Evolutionary conservation across 2,797 vertebrate species (phyloP).

Genomic region (Mycteria americana): DNA sequence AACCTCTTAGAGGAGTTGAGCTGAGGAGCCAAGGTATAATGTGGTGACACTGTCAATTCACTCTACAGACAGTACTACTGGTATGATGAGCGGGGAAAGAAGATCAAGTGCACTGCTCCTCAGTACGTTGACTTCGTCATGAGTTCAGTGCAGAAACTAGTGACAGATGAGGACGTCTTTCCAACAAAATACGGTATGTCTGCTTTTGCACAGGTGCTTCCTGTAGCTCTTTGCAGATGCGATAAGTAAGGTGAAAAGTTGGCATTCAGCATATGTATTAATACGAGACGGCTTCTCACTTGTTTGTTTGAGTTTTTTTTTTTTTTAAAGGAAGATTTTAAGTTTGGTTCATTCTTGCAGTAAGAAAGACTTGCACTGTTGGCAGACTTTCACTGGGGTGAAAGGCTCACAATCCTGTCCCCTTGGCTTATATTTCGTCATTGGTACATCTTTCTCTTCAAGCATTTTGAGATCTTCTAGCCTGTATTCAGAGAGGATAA

Average conservation of each 20-base stretch:
- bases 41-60: neutral
- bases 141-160: slow-evolving; percentile 97
- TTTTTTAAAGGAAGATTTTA: neutral
- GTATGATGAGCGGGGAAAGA: slow-evolving; percentile 98
- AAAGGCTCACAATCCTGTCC: neutral
- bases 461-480: neutral
- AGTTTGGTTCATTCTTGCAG: neutral
- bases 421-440: neutral
- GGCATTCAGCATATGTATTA: neutral
- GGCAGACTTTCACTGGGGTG: neutral
- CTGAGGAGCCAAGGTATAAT: neutral
- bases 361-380: neutral
- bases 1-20: neutral
- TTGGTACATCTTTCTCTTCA: neutral
- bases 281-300: neutral
- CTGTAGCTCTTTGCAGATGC: neutral
- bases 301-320: neutral
- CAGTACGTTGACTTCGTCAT: slow-evolving; percentile 99
- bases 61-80: slow-evolving; percentile 95
- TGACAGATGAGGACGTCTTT: slow-evolving; percentile 97
- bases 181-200: slow-evolving; percentile 95
- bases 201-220: neutral
- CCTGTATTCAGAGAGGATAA: neutral
- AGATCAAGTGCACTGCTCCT: slow-evolving; percentile 97
- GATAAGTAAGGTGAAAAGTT: neutral